Percentiles rank a stretch among this genome's conserved stretches.
phyloP scores from a whole-genome alignment of 2,888 invertebrate species.

The Volucella zonaria region DNA sequence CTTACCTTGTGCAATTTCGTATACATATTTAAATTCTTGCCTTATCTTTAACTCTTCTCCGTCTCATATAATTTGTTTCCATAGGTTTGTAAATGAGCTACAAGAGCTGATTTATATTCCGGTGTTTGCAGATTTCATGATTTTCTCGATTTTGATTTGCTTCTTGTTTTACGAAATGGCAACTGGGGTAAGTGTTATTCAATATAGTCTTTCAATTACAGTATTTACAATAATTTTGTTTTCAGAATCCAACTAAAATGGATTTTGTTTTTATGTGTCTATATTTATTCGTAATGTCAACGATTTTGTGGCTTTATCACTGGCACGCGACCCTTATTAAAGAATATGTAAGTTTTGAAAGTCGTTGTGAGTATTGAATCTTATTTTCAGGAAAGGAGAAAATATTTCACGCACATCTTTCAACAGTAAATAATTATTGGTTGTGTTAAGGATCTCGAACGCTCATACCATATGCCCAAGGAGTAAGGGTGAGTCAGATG shows the following conservation, averaged over 20 bases:
- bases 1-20: too few species aligned
- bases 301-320: conserved; percentile 78
- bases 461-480: too few species aligned
- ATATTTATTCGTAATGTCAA: conserved; percentile 77
- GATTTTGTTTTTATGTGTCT: conserved; percentile 77
- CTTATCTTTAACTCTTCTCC: too few species aligned
- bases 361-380: neutral
- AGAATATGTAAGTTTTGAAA: conserved; percentile 74
- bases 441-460: too few species aligned
- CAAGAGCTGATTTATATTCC: conserved; percentile 77
- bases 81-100: conserved; percentile 75
- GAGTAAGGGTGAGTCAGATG: too few species aligned
- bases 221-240: neutral
- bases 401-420: too few species aligned
- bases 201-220: neutral
- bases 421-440: too few species aligned
- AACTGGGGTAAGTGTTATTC: conserved; percentile 75
- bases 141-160: conserved; percentile 78
- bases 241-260: conserved; percentile 76
- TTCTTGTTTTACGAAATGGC: conserved; percentile 78
- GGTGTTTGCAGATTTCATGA: conserved; percentile 78
- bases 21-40: too few species aligned
- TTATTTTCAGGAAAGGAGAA: too few species aligned
- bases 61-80: neutral
- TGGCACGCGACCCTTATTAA: conserved; percentile 79